These are phyloP conservation scores for Holothuria scabra DNA, from an alignment of 53 echinoderm and acorn worm genomes.

Conservation along the genomic window DNA sequence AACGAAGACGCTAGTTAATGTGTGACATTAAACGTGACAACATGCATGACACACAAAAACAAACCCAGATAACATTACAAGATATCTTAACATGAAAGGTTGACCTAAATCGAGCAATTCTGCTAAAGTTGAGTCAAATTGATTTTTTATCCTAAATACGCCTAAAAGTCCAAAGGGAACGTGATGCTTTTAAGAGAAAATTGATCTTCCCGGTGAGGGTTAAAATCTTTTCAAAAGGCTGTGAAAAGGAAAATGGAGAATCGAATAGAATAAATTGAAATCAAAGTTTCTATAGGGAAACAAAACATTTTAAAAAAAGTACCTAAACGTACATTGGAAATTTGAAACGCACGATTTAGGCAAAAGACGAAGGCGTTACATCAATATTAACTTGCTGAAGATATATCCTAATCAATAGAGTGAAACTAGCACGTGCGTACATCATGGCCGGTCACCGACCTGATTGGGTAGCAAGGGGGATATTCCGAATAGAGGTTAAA, in stretches of 20 bases:
- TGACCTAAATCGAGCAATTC: slow-evolving; percentile 35
- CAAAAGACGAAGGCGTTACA: slow-evolving; percentile 12
- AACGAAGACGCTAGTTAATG: too few species aligned
- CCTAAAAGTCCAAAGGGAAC: slow-evolving; percentile 14
- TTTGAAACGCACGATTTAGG: not conserved
- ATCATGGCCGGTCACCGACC: too few species aligned
- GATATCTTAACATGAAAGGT: not conserved
- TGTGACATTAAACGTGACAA: too few species aligned
- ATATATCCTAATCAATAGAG: too few species aligned
- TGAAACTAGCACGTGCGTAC: too few species aligned
- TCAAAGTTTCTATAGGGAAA: slow-evolving; percentile 18
- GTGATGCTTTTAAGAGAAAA: slow-evolving; percentile 34
- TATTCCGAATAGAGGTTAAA: too few species aligned
- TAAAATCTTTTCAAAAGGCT: slow-evolving; percentile 5
- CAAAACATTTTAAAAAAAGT: slow-evolving; percentile 11
- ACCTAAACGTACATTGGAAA: not conserved
- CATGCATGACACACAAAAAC: too few species aligned
- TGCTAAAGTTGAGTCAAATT: slow-evolving; percentile 21
- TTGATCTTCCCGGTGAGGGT: slow-evolving; percentile 39
- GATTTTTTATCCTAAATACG: slow-evolving; percentile 41
- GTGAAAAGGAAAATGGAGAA: slow-evolving; percentile 2
- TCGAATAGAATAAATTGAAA: not conserved
- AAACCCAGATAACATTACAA: too few species aligned
- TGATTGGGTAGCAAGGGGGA: too few species aligned
- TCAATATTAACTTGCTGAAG: slow-evolving; percentile 21